phyloP scores from a whole-genome alignment of 2,113 vertebrate genomes.

The Ibidorhyncha struthersii region DNA sequence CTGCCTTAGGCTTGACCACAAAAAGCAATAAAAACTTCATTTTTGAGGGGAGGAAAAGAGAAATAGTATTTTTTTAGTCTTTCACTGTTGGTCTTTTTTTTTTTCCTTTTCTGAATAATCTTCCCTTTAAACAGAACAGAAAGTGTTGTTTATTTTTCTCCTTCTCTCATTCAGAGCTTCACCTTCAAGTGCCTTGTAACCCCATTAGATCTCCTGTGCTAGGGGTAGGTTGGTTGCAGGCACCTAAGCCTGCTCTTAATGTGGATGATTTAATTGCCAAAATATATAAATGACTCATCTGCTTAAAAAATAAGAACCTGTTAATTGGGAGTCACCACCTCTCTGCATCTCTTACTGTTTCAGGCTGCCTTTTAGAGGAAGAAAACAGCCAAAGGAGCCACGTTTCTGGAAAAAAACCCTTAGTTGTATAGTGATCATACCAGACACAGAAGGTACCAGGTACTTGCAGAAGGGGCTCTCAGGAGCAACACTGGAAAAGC shows the following conservation, averaged over 20 bases:
- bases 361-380: background rate
- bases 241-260: background rate
- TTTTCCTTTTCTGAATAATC: background rate
- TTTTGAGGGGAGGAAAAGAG: background rate
- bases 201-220: background rate
- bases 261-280: background rate
- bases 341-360: background rate
- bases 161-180: background rate
- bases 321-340: background rate
- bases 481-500: background rate
- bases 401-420: background rate
- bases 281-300: background rate
- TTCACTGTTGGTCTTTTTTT: background rate
- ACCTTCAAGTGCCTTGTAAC: background rate
- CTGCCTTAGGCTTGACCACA: slow-evolving; percentile 13
- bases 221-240: background rate
- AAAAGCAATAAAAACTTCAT: slow-evolving; percentile 34
- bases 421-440: fast-evolving
- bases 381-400: background rate
- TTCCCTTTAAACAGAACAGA: background rate
- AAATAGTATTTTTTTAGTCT: background rate
- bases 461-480: background rate
- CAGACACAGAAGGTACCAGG: too few relatives aligned
- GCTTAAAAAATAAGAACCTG: background rate
- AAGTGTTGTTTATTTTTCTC: background rate